phyloP scores from a whole-genome alignment of 2,113 vertebrate genomes.

The Jaculus jaculus region DNA sequence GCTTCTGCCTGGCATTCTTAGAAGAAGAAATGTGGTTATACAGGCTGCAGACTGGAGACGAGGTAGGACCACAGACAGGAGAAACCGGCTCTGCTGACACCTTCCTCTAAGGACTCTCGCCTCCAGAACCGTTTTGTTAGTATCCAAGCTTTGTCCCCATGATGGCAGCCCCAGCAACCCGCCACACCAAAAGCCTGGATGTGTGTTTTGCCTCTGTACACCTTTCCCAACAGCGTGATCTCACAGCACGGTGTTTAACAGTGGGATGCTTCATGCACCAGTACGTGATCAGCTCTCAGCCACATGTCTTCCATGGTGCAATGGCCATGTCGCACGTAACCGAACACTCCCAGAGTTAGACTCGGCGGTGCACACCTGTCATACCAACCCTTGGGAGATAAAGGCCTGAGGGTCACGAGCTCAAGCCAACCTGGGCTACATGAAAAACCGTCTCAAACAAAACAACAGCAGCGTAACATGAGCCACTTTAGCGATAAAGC shows the following conservation, averaged over 20 bases:
- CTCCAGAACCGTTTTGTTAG: too few species aligned
- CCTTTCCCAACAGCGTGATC: background rate
- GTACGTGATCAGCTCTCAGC: background rate
- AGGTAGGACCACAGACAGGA: background rate
- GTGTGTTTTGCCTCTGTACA: background rate
- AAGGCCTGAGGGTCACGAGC: background rate
- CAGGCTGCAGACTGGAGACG: background rate
- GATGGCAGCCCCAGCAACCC: background rate
- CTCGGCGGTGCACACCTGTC: background rate
- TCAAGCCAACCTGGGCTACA: background rate
- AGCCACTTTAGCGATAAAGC: too few species aligned
- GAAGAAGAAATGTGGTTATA: background rate
- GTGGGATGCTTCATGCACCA: background rate
- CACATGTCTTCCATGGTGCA: background rate
- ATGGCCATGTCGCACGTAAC: background rate
- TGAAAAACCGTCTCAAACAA: background rate
- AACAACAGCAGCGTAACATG: too few species aligned
- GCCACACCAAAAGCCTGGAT: fast-evolving
- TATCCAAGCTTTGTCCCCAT: too few species aligned
- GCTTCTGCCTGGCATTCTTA: background rate
- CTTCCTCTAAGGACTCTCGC: background rate
- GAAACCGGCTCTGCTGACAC: background rate
- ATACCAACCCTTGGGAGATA: background rate
- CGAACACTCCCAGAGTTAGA: background rate
- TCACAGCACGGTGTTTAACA: background rate